Conservation (phyloP, 2,113 vertebrate genomes). For the Dasyprocta punctata region DNA sequence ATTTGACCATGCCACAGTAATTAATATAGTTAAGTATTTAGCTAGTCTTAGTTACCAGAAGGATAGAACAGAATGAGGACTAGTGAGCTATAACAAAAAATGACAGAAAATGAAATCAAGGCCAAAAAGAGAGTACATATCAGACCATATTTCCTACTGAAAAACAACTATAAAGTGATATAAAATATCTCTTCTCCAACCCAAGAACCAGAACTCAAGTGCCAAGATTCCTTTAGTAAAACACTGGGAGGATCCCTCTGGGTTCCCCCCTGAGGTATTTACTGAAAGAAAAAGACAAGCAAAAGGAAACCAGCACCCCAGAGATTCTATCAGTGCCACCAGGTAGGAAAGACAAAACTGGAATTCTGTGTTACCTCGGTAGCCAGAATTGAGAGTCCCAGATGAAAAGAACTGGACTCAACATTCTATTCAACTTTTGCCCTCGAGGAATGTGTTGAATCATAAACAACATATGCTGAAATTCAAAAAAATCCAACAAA, state of each 20-base stretch:
- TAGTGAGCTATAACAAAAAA: neutral
- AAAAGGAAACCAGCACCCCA: neutral
- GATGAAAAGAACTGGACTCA: neutral
- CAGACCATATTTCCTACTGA: neutral
- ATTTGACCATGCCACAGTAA: neutral
- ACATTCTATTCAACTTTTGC: neutral
- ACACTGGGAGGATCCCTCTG: neutral
- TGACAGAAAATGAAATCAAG: neutral
- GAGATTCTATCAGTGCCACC: neutral
- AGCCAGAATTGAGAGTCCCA: neutral
- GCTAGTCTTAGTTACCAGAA: neutral
- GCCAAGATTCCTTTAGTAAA: neutral
- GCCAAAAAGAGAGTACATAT: neutral
- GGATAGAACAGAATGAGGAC: neutral
- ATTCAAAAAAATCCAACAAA: neutral
- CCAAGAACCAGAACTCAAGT: neutral
- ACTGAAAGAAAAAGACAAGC: neutral
- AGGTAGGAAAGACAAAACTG: neutral
- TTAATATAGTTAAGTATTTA: neutral
- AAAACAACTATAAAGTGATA: slow-evolving; percentile 41
- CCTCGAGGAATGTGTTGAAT: neutral
- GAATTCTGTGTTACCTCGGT: neutral
- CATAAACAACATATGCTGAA: neutral
- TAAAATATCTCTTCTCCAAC: neutral
- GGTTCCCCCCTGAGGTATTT: neutral